phyloP scores from a whole-genome alignment of 2,888 invertebrate genomes.

The Andrena minutula region DNA sequence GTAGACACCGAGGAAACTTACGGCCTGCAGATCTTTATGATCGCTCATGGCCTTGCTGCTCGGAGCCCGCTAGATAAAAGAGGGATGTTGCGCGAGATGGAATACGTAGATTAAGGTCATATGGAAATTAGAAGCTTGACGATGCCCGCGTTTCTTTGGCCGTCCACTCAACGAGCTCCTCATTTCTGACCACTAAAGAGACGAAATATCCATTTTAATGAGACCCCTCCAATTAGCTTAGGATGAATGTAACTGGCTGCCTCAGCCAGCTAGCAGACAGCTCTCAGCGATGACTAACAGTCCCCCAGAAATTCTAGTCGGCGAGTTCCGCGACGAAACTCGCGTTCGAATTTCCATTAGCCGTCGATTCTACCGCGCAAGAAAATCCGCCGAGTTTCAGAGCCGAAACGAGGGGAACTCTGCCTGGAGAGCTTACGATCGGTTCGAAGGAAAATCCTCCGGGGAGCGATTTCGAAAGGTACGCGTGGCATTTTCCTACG shows the following conservation, averaged over 20 bases:
- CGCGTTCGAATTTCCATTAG: slow-evolving; percentile 37
- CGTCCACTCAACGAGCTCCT: not conserved
- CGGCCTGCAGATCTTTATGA: slow-evolving; percentile 18
- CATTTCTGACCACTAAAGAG: not conserved
- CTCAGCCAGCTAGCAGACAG: no score
- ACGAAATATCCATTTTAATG: no score
- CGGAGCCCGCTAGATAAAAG: not conserved
- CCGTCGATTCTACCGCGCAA: not conserved
- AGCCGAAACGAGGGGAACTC: not conserved
- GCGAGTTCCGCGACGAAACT: not conserved
- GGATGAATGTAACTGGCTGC: no score
- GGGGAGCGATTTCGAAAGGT: slow-evolving; percentile 30
- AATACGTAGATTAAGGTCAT: slow-evolving; percentile 6
- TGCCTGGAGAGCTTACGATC: slow-evolving; percentile 12
- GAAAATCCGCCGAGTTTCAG: slow-evolving; percentile 12
- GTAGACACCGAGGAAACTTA: slow-evolving; percentile 6
- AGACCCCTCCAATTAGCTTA: no score
- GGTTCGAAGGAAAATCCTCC: slow-evolving; percentile 3
- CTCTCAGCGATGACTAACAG: no score
- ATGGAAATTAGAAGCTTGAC: not conserved
- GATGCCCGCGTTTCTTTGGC: not conserved
- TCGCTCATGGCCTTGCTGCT: slow-evolving; percentile 5
- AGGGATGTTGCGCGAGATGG: not conserved
- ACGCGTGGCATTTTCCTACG: slow-evolving; percentile 42
- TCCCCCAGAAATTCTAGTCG: not conserved